A percentile compares a stretch with the other conserved stretches of the same genome.
Evolutionary conservation across 2,888 invertebrate genomes (phyloP).

Genomic region (Philaethria dido): DNA sequence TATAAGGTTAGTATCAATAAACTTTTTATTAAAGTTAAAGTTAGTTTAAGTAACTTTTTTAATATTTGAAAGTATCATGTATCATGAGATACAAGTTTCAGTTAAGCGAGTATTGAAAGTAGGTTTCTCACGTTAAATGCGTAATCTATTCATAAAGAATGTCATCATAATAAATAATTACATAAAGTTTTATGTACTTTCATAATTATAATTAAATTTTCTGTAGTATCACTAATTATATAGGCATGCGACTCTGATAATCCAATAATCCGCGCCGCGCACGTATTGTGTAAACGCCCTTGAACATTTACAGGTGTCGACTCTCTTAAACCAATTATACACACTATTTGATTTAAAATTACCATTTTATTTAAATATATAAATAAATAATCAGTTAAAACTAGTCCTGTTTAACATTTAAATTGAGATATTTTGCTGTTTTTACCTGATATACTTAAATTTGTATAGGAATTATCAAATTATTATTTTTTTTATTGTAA

Average conservation of each 20-base stretch:
- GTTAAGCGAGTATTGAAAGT: constrained; percentile 43
- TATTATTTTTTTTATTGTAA: background rate
- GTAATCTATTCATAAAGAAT: background rate
- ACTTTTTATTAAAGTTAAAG: constrained; percentile 6
- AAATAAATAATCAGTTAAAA: constrained; percentile 2
- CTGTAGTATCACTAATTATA: constrained; percentile 6
- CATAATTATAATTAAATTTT: constrained; percentile 29
- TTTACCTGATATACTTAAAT: background rate
- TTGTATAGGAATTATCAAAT: background rate
- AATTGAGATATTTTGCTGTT: background rate
- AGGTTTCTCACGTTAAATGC: constrained; percentile 26
- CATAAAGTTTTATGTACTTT: background rate
- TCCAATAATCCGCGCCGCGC: constrained; percentile 35
- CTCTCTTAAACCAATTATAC: constrained; percentile 31
- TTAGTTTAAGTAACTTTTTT: constrained; percentile 23
- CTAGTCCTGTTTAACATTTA: background rate
- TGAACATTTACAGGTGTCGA: constrained; percentile 34
- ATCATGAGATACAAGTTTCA: constrained; percentile 22
- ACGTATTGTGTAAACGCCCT: constrained; percentile 39
- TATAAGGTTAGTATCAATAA: constrained; percentile 47
- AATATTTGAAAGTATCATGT: constrained; percentile 35
- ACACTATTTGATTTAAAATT: constrained; percentile 30
- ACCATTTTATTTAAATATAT: constrained; percentile 10
- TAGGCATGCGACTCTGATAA: constrained; percentile 35
- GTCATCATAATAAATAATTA: background rate